Percentiles rank a stretch among this genome's conserved stretches.
phyloP scores from a whole-genome alignment of 2,888 invertebrate genomes.

The Cephus rjabovi region DNA sequence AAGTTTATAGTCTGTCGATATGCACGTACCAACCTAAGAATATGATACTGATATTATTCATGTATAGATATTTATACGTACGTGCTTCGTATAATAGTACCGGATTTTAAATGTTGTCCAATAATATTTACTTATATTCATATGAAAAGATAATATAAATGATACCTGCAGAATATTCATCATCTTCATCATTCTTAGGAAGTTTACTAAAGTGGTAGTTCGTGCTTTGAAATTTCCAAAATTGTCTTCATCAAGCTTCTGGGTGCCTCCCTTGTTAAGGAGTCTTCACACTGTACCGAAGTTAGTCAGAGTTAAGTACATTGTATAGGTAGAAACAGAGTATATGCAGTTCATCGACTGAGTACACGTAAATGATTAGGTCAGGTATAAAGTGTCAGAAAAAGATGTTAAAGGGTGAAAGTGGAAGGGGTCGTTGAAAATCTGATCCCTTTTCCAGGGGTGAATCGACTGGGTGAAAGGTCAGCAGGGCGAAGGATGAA shows the following conservation, averaged over 20 bases:
- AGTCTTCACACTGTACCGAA: background rate
- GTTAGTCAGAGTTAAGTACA: background rate
- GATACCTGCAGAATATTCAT: background rate
- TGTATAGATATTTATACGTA: background rate
- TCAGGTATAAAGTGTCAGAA: conserved; percentile 8
- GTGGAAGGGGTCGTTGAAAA: background rate
- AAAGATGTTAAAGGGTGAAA: conserved; percentile 30
- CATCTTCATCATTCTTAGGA: background rate
- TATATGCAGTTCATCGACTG: background rate
- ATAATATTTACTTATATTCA: background rate
- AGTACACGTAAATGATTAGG: background rate
- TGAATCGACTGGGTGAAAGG: background rate
- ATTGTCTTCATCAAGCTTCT: background rate
- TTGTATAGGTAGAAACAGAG: background rate
- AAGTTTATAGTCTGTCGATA: conserved; percentile 14
- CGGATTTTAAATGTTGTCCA: too few relatives aligned
- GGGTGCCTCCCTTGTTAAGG: background rate
- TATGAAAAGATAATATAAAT: too few relatives aligned
- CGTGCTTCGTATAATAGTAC: background rate
- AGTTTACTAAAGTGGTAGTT: background rate
- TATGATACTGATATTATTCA: background rate
- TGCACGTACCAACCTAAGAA: background rate
- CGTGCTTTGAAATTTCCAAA: background rate
- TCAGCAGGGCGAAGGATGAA: conserved; percentile 13
- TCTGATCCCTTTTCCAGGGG: background rate